Base-by-base conservation (phyloP, 2,888 invertebrate genomes). In the Lordiphosa fenestrarum region DNA sequence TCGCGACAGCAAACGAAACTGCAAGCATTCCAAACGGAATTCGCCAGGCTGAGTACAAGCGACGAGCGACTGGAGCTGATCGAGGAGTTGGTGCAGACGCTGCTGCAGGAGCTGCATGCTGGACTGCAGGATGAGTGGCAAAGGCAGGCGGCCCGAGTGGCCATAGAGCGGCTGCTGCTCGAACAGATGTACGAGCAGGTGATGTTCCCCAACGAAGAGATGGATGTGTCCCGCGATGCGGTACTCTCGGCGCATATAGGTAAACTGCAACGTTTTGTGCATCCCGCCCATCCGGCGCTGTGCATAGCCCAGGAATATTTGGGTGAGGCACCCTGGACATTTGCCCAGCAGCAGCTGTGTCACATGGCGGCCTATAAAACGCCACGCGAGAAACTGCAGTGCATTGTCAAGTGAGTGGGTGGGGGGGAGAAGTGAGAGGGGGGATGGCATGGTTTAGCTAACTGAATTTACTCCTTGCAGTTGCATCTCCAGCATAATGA, bases 171-270 rank as follows among this genome's bases (percentile, higher is more conserved):
- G 44, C 94, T 94, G n/a, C 93, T 98, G 6, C 95, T 98, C 92
- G 95, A 95, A 49, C 92, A 95, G 25, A 94, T 99, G 53, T 99
- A 99, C 90, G 92, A 94, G 38, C 94, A 96, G 86, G 98, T 98
- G 46, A 92, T 99, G 89, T 98, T 97, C 90, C 99, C 99, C 5
- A 98, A 99, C 88, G 97, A 97, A 3, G 99, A 99, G 88, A 98
- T 96, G 0, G 99, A 99, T 90, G 92, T 96, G 66, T 94, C 95
- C 21, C 90, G 98, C 62, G 99, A 99, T 89, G 96, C 95, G 73
- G 94, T 98, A 62, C 91, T 98, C 49, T 93, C 94, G 78, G 95
- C 97, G 80, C 98, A 98, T 90, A 96, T 98, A 84, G 93, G 93
- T 50, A 95, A 96, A 83, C 91, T 98, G 85, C 92, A 94, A 23